phyloP scores from a whole-genome alignment of 2,113 vertebrate species.

The Dipodomys ordii region DNA sequence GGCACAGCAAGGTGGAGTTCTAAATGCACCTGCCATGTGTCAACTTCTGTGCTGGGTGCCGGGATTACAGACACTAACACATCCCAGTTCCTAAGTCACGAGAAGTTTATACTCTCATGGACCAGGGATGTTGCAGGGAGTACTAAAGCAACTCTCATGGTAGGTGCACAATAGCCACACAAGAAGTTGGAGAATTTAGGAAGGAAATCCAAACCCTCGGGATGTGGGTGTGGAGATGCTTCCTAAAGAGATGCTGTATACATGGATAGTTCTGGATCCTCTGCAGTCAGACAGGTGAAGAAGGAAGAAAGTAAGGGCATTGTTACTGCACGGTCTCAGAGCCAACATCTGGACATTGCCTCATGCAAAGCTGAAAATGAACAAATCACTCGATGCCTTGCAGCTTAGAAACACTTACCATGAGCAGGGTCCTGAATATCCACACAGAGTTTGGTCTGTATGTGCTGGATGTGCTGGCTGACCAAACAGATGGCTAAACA shows the following conservation, averaged over 20 bases:
- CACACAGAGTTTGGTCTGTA: not conserved
- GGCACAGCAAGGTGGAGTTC: not conserved
- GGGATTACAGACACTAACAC: not conserved
- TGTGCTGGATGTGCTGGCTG: not conserved
- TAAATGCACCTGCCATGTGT: not conserved
- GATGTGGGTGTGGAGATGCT: not conserved
- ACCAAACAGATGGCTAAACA: not conserved
- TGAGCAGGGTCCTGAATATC: not conserved
- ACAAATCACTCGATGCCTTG: not conserved
- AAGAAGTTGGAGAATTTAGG: too few relatives aligned
- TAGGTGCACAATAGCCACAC: not conserved
- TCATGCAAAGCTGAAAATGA: not conserved
- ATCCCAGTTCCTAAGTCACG: not conserved
- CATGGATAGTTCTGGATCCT: not conserved
- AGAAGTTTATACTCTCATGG: not conserved
- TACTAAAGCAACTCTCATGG: not conserved
- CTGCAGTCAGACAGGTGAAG: accelerated
- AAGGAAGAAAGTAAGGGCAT: not conserved
- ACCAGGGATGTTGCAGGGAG: not conserved
- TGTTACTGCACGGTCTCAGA: not conserved
- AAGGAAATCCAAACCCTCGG: not conserved
- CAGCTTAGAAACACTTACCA: not conserved
- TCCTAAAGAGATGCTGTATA: not conserved
- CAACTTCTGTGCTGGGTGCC: not conserved
- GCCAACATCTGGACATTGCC: not conserved